Conservation (phyloP, 2,797 vertebrate genomes). For the Poeciliopsis turneri region DNA sequence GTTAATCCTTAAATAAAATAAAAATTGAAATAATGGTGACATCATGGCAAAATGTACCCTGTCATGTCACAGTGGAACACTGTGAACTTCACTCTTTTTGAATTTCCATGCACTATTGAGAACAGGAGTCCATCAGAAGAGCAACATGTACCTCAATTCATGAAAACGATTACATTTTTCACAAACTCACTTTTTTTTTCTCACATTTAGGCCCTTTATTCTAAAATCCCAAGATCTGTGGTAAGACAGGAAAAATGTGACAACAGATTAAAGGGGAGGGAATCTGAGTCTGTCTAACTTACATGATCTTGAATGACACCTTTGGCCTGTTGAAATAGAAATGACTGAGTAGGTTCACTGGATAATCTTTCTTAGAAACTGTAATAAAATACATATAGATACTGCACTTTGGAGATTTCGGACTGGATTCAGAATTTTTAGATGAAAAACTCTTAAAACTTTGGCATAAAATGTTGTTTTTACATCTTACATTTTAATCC, state of each 20-base stretch:
- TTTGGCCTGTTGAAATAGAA: neutral
- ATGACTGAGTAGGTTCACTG: neutral
- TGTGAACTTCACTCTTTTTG: neutral
- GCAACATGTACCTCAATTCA: neutral
- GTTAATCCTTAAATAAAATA: neutral
- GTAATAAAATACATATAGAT: neutral
- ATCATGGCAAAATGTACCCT: neutral
- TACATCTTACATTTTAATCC: too few species aligned
- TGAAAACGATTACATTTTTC: neutral
- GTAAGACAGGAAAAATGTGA: neutral
- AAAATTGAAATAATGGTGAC: neutral
- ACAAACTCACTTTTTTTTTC: neutral
- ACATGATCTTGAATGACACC: neutral
- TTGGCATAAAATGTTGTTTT: neutral
- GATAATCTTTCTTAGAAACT: neutral
- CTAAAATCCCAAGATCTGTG: neutral
- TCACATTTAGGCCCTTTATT: neutral
- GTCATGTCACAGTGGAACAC: neutral
- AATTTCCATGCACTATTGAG: neutral
- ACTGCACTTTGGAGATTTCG: neutral
- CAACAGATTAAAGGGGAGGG: neutral
- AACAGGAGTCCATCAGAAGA: neutral
- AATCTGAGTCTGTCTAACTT: neutral
- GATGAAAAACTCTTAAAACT: neutral
- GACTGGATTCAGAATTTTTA: neutral